Conservation (phyloP, 2,888 invertebrate genomes). For the Platycheirus albimanus region DNA sequence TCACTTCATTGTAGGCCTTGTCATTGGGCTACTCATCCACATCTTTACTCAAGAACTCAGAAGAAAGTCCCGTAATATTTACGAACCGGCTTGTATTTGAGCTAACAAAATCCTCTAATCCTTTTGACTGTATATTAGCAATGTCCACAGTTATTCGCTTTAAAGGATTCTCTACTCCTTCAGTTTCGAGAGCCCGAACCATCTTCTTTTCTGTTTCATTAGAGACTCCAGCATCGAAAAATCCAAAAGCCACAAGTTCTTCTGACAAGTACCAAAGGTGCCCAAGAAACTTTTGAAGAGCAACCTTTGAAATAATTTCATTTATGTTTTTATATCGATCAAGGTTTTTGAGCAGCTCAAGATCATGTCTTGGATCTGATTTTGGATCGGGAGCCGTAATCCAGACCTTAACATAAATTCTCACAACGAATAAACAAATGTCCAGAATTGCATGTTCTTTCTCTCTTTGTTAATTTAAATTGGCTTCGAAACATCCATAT, state of each 20-base stretch:
- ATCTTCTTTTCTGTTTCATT: slow-evolving; percentile 1
- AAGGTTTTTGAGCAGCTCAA: slow-evolving; percentile 7
- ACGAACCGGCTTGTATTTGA: slow-evolving; percentile 16
- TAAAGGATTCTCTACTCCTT: too few relatives aligned
- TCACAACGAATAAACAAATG: background rate
- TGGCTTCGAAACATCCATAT: slow-evolving; percentile 4
- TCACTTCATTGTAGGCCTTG: slow-evolving; percentile 2
- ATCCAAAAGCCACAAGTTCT: slow-evolving; percentile 27
- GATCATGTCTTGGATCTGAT: slow-evolving; percentile 5
- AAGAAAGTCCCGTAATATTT: slow-evolving; percentile 2
- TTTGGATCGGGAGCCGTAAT: background rate
- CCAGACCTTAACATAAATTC: background rate
- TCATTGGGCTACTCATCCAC: background rate
- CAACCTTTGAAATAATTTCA: slow-evolving; percentile 6
- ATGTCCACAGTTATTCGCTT: slow-evolving; percentile 18
- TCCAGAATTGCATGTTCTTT: background rate
- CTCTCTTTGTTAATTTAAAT: slow-evolving; percentile 9
- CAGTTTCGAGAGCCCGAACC: slow-evolving; percentile 6
- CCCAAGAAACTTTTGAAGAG: slow-evolving; percentile 7
- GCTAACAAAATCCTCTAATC: slow-evolving; percentile 20
- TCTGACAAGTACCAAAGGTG: slow-evolving; percentile 1
- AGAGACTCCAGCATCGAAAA: background rate
- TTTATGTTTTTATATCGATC: background rate
- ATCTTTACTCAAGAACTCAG: slow-evolving; percentile 7
- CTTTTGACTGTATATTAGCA: background rate